Evolutionary conservation across 1,140 invertebrate genomes (phyloP).

Genomic region (Battus philenor): DNA sequence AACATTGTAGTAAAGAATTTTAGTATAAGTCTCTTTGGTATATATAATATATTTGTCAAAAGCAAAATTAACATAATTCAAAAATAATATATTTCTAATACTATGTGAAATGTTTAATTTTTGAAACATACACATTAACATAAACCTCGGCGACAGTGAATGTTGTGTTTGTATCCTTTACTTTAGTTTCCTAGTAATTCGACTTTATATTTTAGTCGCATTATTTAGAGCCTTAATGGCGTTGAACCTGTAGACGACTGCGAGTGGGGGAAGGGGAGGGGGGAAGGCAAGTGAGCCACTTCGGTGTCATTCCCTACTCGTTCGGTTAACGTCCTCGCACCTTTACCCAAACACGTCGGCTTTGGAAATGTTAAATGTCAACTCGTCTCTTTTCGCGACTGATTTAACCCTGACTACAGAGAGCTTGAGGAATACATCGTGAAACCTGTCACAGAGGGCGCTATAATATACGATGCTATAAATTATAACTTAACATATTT

Average conservation of each 20-base stretch:
- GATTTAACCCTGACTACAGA: conserved; percentile 42
- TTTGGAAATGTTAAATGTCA: conserved; percentile 53
- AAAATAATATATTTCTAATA: too few relatives aligned
- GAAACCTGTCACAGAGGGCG: not conserved
- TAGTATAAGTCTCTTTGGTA: too few relatives aligned
- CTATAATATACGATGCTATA: too few relatives aligned
- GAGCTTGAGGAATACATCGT: conserved; percentile 4
- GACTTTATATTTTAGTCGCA: conserved; percentile 35
- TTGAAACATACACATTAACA: too few relatives aligned
- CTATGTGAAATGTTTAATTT: too few relatives aligned
- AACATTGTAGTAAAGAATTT: too few relatives aligned
- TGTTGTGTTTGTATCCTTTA: conserved; percentile 1
- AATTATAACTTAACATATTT: too few relatives aligned
- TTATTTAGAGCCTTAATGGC: conserved; percentile 55
- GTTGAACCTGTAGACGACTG: conserved; percentile 53
- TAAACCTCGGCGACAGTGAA: not conserved
- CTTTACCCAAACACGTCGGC: conserved; percentile 47
- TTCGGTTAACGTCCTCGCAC: conserved; percentile 52
- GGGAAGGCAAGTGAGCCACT: conserved; percentile 29
- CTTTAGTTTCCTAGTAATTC: conserved; percentile 24
- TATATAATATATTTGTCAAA: too few relatives aligned
- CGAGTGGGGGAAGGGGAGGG: conserved; percentile 23
- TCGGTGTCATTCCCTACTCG: conserved; percentile 29
- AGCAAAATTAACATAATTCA: too few relatives aligned
- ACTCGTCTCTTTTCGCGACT: conserved; percentile 40